Evolutionary conservation across 2,797 vertebrate species (phyloP).

Genomic region (Protosalanx chinensis): DNA sequence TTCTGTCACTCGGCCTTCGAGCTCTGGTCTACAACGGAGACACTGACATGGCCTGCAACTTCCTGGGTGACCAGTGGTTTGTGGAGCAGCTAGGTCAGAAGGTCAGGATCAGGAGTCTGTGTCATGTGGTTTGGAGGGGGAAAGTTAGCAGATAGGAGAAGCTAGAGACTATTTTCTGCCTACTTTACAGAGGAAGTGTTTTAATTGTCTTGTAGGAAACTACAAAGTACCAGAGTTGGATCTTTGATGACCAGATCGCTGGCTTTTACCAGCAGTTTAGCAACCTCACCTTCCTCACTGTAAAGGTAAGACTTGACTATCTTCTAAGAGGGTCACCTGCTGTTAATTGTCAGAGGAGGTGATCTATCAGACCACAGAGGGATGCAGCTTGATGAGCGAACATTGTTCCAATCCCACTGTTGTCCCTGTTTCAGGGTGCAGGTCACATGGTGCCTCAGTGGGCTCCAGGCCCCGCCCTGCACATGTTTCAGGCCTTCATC

Average conservation of each 20-base stretch:
- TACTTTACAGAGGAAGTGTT: neutral
- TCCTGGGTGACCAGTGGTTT: conserved; percentile 79
- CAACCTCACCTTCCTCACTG: conserved; percentile 74
- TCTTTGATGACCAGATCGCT: conserved; percentile 67
- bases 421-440: conserved; percentile 64
- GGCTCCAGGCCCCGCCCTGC: conserved; percentile 73
- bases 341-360: no score
- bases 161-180: neutral
- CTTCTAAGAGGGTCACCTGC: neutral
- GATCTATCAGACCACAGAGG: no score
- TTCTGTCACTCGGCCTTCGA: conserved; percentile 65
- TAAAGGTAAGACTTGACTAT: conserved; percentile 64
- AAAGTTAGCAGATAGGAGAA: no score
- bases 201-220: conserved; percentile 45
- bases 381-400: no score
- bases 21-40: conserved; percentile 78
- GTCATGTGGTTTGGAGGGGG: neutral
- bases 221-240: conserved; percentile 63
- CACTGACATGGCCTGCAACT: conserved; percentile 81
- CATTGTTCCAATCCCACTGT: neutral
- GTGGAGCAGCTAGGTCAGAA: conserved; percentile 70
- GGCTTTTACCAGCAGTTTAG: conserved; percentile 75
- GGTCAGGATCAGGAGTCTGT: conserved; percentile 42
- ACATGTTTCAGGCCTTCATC: conserved; percentile 76
- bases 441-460: conserved; percentile 83